Conservation (phyloP, 2,888 invertebrate species). For the Tetropium fuscum region DNA sequence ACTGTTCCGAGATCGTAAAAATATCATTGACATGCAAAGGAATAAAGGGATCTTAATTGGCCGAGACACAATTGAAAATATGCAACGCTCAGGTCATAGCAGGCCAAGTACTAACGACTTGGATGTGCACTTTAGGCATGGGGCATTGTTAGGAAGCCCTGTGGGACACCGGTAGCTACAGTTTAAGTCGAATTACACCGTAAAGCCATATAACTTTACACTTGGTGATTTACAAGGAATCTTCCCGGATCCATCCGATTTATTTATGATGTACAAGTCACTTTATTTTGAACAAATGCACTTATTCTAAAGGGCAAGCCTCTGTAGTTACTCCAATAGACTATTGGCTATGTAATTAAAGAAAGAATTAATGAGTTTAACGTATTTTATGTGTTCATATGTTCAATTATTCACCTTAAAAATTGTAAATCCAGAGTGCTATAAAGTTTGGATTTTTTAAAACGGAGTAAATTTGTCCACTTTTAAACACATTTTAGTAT, state of each 20-base stretch:
- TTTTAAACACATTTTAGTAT: too few relatives aligned
- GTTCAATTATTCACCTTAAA: too few relatives aligned
- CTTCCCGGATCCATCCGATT: constrained; percentile 37
- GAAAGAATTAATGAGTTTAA: too few relatives aligned
- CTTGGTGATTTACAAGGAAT: constrained; percentile 43
- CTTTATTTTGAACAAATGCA: too few relatives aligned
- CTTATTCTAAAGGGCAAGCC: too few relatives aligned
- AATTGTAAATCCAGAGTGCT: too few relatives aligned
- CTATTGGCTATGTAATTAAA: too few relatives aligned
- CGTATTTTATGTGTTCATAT: too few relatives aligned
- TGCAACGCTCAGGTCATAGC: constrained; percentile 37
- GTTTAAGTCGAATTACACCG: constrained; percentile 52
- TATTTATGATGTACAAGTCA: constrained; percentile 28
- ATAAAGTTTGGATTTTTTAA: too few relatives aligned
- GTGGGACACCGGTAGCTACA: constrained; percentile 51
- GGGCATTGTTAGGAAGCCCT: constrained; percentile 46
- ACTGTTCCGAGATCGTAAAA: constrained; percentile 40
- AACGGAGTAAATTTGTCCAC: too few relatives aligned
- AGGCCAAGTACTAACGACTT: constrained; percentile 33
- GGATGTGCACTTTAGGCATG: constrained; percentile 41
- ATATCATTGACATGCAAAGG: constrained; percentile 40
- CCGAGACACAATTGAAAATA: constrained; percentile 35
- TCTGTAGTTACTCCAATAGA: too few relatives aligned
- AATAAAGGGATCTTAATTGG: constrained; percentile 32
- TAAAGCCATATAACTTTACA: constrained; percentile 51